Percentiles rank a stretch among this genome's conserved stretches.
Conservation (phyloP, 2,888 invertebrate genomes). For the Melanchra persicariae region DNA sequence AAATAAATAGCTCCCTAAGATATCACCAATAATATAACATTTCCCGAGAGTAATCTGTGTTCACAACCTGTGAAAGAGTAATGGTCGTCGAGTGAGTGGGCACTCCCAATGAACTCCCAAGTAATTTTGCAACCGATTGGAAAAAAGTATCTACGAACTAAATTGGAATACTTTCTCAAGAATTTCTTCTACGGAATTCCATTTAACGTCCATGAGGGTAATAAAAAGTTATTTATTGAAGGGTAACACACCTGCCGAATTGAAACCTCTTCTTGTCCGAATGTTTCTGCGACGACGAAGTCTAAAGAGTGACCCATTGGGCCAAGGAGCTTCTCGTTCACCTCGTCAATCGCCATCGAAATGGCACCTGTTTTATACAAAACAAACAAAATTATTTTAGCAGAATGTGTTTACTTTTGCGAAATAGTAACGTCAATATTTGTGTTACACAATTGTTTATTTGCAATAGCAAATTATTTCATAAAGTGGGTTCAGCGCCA, state of each 20-base stretch:
- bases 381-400: slow-evolving; percentile 31
- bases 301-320: slow-evolving; percentile 93
- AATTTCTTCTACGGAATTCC: slow-evolving; percentile 57
- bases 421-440: slow-evolving; percentile 41
- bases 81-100: slow-evolving; percentile 74
- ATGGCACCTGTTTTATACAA: slow-evolving; percentile 93
- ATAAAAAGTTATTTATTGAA: slow-evolving; percentile 58
- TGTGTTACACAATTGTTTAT: slow-evolving; percentile 52
- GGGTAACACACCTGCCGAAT: slow-evolving; percentile 91
- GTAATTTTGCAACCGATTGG: slow-evolving; percentile 79
- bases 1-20: slow-evolving; percentile 40
- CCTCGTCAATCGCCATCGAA: slow-evolving; percentile 96
- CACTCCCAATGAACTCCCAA: slow-evolving; percentile 69
- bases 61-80: slow-evolving; percentile 80
- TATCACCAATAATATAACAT: slow-evolving; percentile 60
- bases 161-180: slow-evolving; percentile 70
- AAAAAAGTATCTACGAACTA: slow-evolving; percentile 69
- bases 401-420: slow-evolving; percentile 18
- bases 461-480: slow-evolving; percentile 58
- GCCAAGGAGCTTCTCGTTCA: slow-evolving; percentile 92
- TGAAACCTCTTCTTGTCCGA: slow-evolving; percentile 96
- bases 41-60: slow-evolving; percentile 72
- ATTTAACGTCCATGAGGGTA: slow-evolving; percentile 41
- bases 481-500: slow-evolving; percentile 70
- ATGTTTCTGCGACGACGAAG: slow-evolving; percentile 97